Percentiles rank a stretch among this genome's conserved stretches.
Conservation (phyloP, 1,140 invertebrate species). For the Lithobius niger region DNA sequence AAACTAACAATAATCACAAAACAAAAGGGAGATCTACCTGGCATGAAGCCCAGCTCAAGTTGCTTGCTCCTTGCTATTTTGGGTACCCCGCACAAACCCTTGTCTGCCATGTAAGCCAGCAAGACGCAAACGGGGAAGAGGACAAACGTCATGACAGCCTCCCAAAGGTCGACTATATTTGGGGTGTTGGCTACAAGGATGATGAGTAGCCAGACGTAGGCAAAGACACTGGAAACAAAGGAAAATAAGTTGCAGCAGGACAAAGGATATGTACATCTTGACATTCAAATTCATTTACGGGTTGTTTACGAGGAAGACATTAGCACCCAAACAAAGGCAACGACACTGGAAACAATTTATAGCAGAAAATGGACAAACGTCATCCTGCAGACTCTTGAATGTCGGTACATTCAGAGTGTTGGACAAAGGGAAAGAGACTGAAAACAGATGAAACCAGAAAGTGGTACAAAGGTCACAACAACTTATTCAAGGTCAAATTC, state of each 20-base stretch:
- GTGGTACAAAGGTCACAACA: no score
- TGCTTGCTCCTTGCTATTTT: constrained; percentile 2
- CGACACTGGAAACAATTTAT: no score
- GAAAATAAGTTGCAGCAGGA: background rate
- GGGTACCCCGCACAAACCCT: constrained; percentile 28
- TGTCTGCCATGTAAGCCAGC: constrained; percentile 41
- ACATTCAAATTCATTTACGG: background rate
- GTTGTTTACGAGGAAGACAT: no score
- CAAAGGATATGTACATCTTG: background rate
- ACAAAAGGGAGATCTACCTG: constrained; percentile 7
- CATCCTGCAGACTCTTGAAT: no score
- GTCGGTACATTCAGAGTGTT: no score
- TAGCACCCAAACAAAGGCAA: no score
- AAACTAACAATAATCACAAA: no score
- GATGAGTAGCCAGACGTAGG: constrained; percentile 50
- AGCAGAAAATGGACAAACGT: no score
- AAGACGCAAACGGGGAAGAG: constrained; percentile 41
- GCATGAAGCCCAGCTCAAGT: constrained; percentile 5
- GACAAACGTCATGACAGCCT: constrained; percentile 44
- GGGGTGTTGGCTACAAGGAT: constrained; percentile 37
- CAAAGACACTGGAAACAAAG: constrained; percentile 39
- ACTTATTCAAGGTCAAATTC: no score
- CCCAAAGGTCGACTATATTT: constrained; percentile 44
- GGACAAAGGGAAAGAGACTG: no score
- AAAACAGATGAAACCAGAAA: no score